A percentile compares a stretch with the other conserved stretches of the same genome.
phyloP scores from a whole-genome alignment of 2,888 invertebrate species.

The Dusona sp. region DNA sequence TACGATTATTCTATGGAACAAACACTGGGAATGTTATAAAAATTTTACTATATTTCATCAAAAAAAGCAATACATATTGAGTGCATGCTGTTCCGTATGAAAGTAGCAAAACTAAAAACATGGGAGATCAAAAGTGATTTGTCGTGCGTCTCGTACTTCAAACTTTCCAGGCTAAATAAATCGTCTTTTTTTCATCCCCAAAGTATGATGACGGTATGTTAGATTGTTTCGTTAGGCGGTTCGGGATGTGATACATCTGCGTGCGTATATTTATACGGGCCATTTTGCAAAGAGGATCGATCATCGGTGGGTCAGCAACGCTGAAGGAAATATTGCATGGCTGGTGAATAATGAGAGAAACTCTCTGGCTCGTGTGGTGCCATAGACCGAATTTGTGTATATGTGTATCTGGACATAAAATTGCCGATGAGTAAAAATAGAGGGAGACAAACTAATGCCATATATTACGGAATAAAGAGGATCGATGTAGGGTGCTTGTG shows the following conservation, averaged over 20 bases:
- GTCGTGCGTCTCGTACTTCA: background rate
- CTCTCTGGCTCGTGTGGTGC: background rate
- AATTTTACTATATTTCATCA: too few species aligned
- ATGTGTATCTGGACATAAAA: constrained; percentile 4
- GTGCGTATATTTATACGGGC: constrained; percentile 1
- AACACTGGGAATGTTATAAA: too few species aligned
- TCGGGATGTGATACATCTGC: background rate
- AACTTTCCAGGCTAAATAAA: background rate
- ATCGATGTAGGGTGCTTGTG: background rate
- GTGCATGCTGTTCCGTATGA: too few species aligned
- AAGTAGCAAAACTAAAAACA: background rate
- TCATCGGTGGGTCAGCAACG: constrained; percentile 48
- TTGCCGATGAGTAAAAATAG: constrained; percentile 23
- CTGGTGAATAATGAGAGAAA: constrained; percentile 56
- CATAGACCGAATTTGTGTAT: background rate
- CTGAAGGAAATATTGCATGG: constrained; percentile 63
- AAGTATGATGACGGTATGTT: constrained; percentile 10
- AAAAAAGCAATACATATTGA: too few species aligned
- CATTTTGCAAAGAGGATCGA: constrained; percentile 53
- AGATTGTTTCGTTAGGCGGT: constrained; percentile 9
- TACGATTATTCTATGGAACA: too few species aligned
- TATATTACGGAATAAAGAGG: constrained; percentile 52
- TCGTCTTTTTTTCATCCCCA: background rate
- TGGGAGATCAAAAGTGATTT: background rate
- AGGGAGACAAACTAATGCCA: constrained; percentile 66